Evolutionary conservation across 2,113 vertebrate species (phyloP).

Genomic region (Rhea pennata): DNA sequence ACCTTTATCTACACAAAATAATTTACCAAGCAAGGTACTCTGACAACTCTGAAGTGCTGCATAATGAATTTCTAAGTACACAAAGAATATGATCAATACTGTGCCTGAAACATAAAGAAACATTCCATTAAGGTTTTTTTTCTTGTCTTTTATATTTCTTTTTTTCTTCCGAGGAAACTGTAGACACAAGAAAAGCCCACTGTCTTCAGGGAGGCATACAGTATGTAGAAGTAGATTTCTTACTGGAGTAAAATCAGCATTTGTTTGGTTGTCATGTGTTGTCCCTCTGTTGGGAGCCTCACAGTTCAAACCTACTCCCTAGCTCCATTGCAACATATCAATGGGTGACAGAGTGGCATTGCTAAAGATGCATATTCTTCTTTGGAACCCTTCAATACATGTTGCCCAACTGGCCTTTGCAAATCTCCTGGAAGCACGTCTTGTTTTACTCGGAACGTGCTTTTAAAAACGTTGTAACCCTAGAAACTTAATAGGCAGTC

Average conservation of each 20-base stretch:
- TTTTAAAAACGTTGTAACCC: fast-evolving
- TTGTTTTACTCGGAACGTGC: fast-evolving
- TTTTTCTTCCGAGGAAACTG: not conserved
- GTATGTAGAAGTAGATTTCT: not conserved
- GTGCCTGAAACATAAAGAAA: not conserved
- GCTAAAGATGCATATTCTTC: not conserved
- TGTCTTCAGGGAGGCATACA: not conserved
- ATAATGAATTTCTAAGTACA: not conserved
- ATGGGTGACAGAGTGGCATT: not conserved
- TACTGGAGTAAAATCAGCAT: not conserved
- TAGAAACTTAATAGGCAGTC: no score
- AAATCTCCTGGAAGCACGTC: not conserved
- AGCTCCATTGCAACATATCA: not conserved
- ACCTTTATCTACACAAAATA: not conserved
- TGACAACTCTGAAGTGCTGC: not conserved
- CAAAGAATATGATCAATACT: not conserved
- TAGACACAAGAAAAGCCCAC: not conserved
- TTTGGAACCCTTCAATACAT: not conserved
- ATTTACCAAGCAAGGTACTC: not conserved
- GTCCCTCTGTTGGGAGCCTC: not conserved
- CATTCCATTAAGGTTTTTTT: not conserved
- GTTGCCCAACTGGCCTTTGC: not conserved
- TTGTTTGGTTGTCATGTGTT: not conserved
- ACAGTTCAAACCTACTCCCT: not conserved
- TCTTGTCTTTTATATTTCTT: not conserved